These are phyloP conservation scores for Harpalus rufipes DNA, from an alignment of 2,888 invertebrate genomes.

Conservation along the genomic window DNA sequence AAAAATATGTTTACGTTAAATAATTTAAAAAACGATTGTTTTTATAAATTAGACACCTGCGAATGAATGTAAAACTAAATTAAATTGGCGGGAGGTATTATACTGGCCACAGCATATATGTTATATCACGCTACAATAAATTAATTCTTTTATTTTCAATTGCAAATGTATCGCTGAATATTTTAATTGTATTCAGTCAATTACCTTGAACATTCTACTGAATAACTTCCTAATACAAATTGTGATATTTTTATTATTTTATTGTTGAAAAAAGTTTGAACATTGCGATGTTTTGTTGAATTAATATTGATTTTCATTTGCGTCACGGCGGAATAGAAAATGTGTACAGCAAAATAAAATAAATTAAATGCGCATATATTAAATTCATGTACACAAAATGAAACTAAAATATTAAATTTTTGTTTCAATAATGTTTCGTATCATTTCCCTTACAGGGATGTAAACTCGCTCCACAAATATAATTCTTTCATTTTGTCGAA, in stretches of 20 bases:
- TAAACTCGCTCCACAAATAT: neutral
- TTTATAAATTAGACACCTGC: too few relatives aligned
- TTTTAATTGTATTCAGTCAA: neutral
- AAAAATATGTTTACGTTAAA: too few relatives aligned
- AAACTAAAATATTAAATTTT: too few relatives aligned
- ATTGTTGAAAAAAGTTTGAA: neutral
- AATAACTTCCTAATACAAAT: neutral
- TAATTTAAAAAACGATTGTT: too few relatives aligned
- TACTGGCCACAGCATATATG: too few relatives aligned
- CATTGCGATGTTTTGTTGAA: slow-evolving; percentile 8
- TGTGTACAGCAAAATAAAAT: neutral
- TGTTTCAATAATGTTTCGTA: too few relatives aligned
- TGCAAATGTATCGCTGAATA: too few relatives aligned
- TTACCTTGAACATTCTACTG: too few relatives aligned
- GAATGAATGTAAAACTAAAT: too few relatives aligned
- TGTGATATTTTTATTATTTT: neutral
- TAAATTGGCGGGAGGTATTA: too few relatives aligned
- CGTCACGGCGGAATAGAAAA: slow-evolving; percentile 12
- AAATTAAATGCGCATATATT: neutral
- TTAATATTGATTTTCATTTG: slow-evolving; percentile 36
- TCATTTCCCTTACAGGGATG: neutral
- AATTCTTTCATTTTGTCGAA: slow-evolving; percentile 5
- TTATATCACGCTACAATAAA: too few relatives aligned
- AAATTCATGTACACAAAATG: neutral
- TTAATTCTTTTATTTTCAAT: too few relatives aligned